Evolutionary conservation across 2,113 vertebrate genomes (phyloP).

Genomic region (Etheostoma cragini): DNA sequence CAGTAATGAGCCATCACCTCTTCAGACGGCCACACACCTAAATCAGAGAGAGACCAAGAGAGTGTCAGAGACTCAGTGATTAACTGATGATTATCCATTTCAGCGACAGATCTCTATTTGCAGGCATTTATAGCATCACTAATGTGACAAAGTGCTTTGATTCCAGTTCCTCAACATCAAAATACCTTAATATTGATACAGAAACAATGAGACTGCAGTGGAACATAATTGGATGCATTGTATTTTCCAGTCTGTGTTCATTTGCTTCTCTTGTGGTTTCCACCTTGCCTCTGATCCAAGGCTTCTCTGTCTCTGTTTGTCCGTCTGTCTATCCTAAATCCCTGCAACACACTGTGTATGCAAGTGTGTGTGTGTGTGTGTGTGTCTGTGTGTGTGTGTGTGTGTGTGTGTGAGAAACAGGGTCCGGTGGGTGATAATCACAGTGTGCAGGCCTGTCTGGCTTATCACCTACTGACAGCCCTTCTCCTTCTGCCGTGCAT

Average conservation of each 20-base stretch:
- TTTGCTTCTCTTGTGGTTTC: conserved; percentile 74
- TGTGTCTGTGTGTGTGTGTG: conserved; percentile 49
- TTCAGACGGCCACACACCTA: conserved; percentile 98
- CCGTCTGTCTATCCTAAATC: conserved; percentile 76
- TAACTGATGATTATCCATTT: conserved; percentile 1
- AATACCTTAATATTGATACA: conserved; percentile 43
- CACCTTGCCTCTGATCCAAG: conserved; percentile 80
- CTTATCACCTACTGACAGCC: conserved; percentile 99
- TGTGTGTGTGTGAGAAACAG: conserved; percentile 71
- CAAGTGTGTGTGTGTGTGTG: conserved; percentile 55
- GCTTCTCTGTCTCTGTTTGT: conserved; percentile 63
- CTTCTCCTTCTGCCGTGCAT: conserved; percentile 94
- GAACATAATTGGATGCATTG: conserved; percentile 67
- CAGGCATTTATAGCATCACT: conserved; percentile 22
- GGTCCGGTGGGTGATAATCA: conserved; percentile 86
- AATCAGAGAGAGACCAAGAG: conserved; percentile 33
- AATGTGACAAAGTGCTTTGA: conserved; percentile 30
- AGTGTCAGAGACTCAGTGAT: conserved; percentile 20
- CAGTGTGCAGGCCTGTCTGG: conserved; percentile 90
- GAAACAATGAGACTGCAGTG: conserved; percentile 51
- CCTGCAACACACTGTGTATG: conserved; percentile 69
- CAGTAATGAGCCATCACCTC: conserved; percentile 98
- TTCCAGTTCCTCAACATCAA: conserved; percentile 51
- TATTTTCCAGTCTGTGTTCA: conserved; percentile 65
- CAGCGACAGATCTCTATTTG: conserved; percentile 20